Conservation (phyloP, 2,797 vertebrate species). For the Arnoldichthys spilopterus region DNA sequence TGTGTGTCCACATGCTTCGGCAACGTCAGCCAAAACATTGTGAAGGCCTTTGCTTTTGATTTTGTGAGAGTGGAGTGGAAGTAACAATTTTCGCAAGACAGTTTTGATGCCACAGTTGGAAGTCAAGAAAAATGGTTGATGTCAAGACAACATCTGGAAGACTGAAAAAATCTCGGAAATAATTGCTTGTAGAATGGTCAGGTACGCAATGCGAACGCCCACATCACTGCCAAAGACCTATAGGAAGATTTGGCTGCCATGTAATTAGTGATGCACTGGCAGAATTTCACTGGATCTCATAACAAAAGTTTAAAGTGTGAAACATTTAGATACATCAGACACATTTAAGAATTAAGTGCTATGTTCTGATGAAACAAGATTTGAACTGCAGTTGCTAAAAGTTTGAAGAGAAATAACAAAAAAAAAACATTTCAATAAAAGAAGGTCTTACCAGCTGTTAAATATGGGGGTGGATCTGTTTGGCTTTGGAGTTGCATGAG, state of each 20-base stretch:
- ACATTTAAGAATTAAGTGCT: no score
- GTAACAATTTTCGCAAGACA: neutral
- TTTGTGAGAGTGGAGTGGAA: neutral
- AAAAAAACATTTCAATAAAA: no score
- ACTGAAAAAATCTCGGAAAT: neutral
- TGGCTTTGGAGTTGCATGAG: no score
- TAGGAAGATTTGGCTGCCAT: neutral
- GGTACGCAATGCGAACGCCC: neutral
- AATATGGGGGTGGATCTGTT: no score
- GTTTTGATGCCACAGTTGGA: neutral
- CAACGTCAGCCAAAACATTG: neutral
- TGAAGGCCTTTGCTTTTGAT: neutral
- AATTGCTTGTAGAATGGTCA: neutral
- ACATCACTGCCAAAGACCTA: neutral
- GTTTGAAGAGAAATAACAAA: no score
- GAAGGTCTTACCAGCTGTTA: no score
- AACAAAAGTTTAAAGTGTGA: neutral
- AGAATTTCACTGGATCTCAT: no score
- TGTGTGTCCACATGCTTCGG: neutral
- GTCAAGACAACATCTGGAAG: neutral
- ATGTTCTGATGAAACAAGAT: no score
- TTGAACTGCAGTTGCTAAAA: no score
- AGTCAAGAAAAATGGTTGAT: neutral
- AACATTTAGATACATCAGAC: neutral
- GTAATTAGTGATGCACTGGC: neutral